Percentiles rank a stretch among this genome's conserved stretches.
phyloP scores from a whole-genome alignment of 2,113 vertebrate genomes.

The Furnarius figulus region DNA sequence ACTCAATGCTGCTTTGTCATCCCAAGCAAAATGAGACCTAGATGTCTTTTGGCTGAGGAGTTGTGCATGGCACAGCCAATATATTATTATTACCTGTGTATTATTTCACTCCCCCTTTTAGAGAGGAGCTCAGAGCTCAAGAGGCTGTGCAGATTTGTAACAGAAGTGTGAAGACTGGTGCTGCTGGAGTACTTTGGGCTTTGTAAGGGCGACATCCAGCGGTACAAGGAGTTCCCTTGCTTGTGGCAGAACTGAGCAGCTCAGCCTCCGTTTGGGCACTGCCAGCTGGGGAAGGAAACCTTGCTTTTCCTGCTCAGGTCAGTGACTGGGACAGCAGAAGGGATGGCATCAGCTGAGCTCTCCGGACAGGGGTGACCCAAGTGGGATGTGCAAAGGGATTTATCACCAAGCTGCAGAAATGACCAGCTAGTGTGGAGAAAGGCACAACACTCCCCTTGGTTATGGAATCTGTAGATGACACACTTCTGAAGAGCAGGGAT shows the following conservation, averaged over 20 bases:
- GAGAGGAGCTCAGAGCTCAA: neutral
- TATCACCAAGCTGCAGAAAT: neutral
- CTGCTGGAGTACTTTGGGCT: neutral
- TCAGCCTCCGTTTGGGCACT: accelerated
- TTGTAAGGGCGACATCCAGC: conserved; percentile 50
- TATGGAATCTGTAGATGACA: neutral
- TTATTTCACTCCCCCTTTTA: neutral
- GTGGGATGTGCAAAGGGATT: neutral
- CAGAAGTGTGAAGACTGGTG: neutral
- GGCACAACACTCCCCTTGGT: neutral
- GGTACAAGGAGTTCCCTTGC: neutral
- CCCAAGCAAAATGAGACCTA: neutral
- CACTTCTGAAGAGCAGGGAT: neutral
- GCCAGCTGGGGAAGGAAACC: neutral
- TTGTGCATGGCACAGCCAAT: neutral
- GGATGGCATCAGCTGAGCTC: neutral
- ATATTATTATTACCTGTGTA: neutral
- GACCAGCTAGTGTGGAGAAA: neutral
- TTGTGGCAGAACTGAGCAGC: neutral
- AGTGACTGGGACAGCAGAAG: neutral
- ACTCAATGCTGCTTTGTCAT: neutral
- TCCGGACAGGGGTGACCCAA: neutral
- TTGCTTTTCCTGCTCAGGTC: neutral
- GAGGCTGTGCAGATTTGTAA: neutral
- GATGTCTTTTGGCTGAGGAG: neutral